These are phyloP conservation scores for Trematocara nigrifrons DNA, from an alignment of 2,113 vertebrate species.

Conservation along the genomic window DNA sequence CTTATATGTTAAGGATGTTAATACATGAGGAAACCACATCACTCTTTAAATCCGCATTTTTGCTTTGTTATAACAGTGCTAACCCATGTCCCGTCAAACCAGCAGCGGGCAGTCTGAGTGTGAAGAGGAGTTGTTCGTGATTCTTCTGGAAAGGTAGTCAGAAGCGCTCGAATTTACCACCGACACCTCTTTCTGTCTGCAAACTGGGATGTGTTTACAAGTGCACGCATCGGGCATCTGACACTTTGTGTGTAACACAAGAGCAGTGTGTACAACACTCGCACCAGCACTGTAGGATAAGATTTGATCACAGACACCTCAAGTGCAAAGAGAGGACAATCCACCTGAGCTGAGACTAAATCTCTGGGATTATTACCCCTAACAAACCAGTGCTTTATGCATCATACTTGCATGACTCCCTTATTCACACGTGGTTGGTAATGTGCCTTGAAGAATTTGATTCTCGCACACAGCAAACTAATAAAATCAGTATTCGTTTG, in stretches of 20 bases:
- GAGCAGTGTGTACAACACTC: slow-evolving; percentile 24
- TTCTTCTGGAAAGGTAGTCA: slow-evolving; percentile 14
- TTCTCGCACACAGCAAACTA: neutral
- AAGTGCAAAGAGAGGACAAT: slow-evolving; percentile 45
- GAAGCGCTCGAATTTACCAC: slow-evolving; percentile 25
- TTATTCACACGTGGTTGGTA: neutral
- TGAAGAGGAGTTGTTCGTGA: neutral
- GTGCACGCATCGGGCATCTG: slow-evolving; percentile 27
- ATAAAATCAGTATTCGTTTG: neutral
- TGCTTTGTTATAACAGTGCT: neutral
- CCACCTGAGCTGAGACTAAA: neutral
- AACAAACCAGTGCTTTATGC: neutral
- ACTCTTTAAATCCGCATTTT: neutral
- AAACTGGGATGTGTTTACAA: slow-evolving; percentile 53
- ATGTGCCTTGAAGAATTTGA: neutral
- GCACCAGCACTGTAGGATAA: neutral
- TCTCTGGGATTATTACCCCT: neutral
- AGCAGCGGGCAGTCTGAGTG: neutral
- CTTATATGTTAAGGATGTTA: neutral
- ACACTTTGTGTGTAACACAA: slow-evolving; percentile 61
- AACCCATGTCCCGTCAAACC: neutral
- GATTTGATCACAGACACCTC: slow-evolving; percentile 36
- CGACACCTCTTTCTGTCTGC: slow-evolving; percentile 29
- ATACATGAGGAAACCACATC: neutral
- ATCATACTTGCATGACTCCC: neutral